These are phyloP conservation scores for Lottia gigantea DNA, from an alignment of 2,888 invertebrate genomes.

Conservation along the genomic window DNA sequence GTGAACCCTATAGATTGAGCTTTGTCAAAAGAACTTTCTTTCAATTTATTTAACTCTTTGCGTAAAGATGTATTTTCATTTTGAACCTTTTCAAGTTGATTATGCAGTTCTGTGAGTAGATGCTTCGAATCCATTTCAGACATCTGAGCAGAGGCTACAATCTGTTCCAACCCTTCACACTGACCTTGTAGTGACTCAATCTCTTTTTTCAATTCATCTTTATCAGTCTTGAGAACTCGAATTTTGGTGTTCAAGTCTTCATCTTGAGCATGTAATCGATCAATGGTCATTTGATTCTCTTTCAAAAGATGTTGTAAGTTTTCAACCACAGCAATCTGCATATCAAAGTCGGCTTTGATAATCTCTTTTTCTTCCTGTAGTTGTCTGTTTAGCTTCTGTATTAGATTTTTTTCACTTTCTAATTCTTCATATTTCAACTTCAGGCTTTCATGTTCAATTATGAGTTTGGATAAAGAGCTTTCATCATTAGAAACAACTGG, in stretches of 20 bases:
- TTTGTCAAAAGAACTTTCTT: background rate
- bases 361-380: background rate
- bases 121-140: slow-evolving; percentile 26
- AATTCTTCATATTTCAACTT: slow-evolving; percentile 5
- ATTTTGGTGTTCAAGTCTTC: slow-evolving; percentile 12
- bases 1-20: background rate
- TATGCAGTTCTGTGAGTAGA: slow-evolving; percentile 19
- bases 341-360: slow-evolving; percentile 21
- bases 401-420: background rate
- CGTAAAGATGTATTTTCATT: slow-evolving; percentile 26
- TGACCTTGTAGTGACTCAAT: slow-evolving; percentile 38
- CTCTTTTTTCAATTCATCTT: slow-evolving; percentile 35
- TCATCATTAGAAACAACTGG: background rate
- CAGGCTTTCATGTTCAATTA: background rate
- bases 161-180: slow-evolving; percentile 32
- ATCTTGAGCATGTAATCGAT: slow-evolving; percentile 24
- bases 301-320: slow-evolving; percentile 28
- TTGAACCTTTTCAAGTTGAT: slow-evolving; percentile 20
- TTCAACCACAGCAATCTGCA: slow-evolving; percentile 23
- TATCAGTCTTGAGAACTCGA: slow-evolving; percentile 18
- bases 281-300: slow-evolving; percentile 23
- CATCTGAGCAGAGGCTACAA: slow-evolving; percentile 31
- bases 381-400: background rate
- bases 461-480: background rate
- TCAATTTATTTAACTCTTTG: slow-evolving; percentile 18